Evolutionary conservation across 2,113 vertebrate genomes (phyloP), one percentile per base, ranked within the genome.

Genomic region (Solenodon paradoxus): DNA sequence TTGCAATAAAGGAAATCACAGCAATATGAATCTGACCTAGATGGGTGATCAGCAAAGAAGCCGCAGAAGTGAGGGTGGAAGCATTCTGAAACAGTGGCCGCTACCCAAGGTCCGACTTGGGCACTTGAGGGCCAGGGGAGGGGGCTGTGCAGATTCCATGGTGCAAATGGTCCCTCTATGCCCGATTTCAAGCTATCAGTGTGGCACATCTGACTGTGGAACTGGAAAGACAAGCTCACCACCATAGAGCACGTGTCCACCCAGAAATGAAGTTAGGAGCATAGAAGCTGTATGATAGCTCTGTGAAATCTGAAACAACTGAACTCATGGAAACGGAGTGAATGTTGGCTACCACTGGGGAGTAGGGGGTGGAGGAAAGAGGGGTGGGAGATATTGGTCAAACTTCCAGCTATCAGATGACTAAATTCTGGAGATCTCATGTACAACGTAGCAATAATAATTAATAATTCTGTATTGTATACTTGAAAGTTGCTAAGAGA

Each of bases 101-200:
- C 10, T 28, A 8, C 75, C 30, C 4, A 28, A 63, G 3, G 22
- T 16, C 63, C 40, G 57, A 30, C 19, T 7, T 1, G 0, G 4
- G 42, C 38, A 66, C 17, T 45, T 11, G 32, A n/a, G n/a, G n/a
- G n/a, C n/a, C n/a, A n/a, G n/a, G n/a, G n/a, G n/a, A n/a, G n/a
- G n/a, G n/a, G n/a, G n/a, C n/a, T n/a, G 2, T 11, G 40, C 40
- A 77, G 9, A 47, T 68, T 74, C 59, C 77, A 4, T 64, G 32
- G 19, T 28, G 24, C 38, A 26, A 49, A 55, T 28, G 4, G 15
- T 28, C 35, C 45, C 16, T 61, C 20, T 28, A 0, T 22, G 17
- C 24, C 32, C 42, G 49, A 6, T 19, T 80, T 64, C 10, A 42
- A 87, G 28, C 10, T 19, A 0, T 20, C 40, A 5, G 0, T 47